phyloP scores from a whole-genome alignment of 2,113 vertebrate species.

The Suricata suricatta region DNA sequence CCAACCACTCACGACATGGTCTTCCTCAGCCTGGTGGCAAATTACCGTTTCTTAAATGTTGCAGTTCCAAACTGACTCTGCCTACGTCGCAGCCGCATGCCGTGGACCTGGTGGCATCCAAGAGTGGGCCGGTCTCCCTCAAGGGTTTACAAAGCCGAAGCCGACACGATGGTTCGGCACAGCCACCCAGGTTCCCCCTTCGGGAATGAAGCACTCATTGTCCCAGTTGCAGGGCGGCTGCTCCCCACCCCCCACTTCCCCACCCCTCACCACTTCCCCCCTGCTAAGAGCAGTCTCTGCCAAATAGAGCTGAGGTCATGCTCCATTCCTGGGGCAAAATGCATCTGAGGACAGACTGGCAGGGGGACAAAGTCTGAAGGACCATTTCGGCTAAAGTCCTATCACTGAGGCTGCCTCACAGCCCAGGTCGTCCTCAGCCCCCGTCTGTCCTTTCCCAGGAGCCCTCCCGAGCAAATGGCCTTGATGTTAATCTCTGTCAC shows the following conservation, averaged over 20 bases:
- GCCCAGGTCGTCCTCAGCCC: neutral
- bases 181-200: neutral
- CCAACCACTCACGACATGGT: neutral
- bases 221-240: fast-evolving
- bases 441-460: neutral
- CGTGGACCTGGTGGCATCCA: no score
- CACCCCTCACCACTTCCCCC: no score
- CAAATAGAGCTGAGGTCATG: neutral
- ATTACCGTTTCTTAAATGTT: neutral
- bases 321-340: neutral
- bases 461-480: neutral
- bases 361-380: neutral
- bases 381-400: neutral
- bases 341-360: neutral
- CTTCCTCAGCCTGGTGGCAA: neutral
- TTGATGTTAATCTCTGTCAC: neutral
- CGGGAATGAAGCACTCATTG: neutral
- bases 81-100: fast-evolving
- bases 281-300: no score
- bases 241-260: no score
- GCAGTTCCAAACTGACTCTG: neutral
- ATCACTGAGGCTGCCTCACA: neutral
- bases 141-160: neutral
- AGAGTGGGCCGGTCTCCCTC: neutral
- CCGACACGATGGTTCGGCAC: fast-evolving